Conservation (phyloP, 2,797 vertebrate genomes). For the Geotria australis region DNA sequence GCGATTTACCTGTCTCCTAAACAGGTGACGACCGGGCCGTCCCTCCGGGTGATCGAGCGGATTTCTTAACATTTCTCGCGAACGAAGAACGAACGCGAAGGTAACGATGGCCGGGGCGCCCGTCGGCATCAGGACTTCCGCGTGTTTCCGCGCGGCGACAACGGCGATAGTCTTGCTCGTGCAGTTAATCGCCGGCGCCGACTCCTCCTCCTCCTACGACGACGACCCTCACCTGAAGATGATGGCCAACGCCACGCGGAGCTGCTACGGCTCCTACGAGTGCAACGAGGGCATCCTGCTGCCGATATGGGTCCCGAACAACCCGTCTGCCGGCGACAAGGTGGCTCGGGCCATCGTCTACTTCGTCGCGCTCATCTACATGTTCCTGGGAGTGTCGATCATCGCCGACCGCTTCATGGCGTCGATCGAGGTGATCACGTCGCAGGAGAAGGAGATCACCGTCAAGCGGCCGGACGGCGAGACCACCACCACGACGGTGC, state of each 20-base stretch:
- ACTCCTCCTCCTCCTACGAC: too few relatives aligned
- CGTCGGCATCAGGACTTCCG: too few relatives aligned
- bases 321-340: slow-evolving; percentile 49
- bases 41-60: too few relatives aligned
- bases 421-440: slow-evolving; percentile 90
- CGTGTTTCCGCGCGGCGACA: too few relatives aligned
- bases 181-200: too few relatives aligned
- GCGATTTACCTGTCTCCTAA: too few relatives aligned
- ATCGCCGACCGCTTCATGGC: slow-evolving; percentile 93
- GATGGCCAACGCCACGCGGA: slow-evolving; percentile 3
- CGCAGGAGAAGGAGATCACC: slow-evolving; percentile 61
- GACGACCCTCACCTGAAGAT: slow-evolving; percentile 6
- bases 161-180: too few relatives aligned
- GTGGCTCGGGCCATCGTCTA: slow-evolving; percentile 66
- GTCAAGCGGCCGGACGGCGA: slow-evolving; percentile 69
- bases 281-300: slow-evolving; percentile 63
- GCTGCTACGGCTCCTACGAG: slow-evolving; percentile 24
- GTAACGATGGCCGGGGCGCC: too few relatives aligned
- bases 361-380: slow-evolving; percentile 57
- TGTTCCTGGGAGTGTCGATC: slow-evolving; percentile 90
- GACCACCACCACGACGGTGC: slow-evolving; percentile 54
- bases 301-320: slow-evolving; percentile 41
- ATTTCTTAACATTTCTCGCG: too few relatives aligned
- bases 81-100: too few relatives aligned
- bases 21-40: too few relatives aligned